A percentile compares a stretch with the other conserved stretches of the same genome.
These are phyloP conservation scores for Himalopsyche kuldschensis DNA, from an alignment of 2,888 invertebrate species.

Conservation along the genomic window DNA sequence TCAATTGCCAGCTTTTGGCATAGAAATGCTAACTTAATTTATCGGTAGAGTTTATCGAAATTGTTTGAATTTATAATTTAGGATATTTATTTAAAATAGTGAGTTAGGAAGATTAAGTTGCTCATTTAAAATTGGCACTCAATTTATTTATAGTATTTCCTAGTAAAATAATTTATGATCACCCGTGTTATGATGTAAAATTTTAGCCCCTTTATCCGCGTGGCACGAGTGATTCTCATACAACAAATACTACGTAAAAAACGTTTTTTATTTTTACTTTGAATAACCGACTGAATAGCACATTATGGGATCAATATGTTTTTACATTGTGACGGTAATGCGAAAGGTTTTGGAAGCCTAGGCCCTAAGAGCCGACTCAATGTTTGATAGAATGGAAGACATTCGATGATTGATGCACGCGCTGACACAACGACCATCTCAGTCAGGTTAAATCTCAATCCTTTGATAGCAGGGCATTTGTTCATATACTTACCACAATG, in stretches of 20 bases:
- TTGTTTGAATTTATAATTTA: no score
- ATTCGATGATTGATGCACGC: slow-evolving; percentile 30
- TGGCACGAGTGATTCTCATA: no score
- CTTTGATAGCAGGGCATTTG: neutral
- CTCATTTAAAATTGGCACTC: no score
- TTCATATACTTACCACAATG: neutral
- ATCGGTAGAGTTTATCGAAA: no score
- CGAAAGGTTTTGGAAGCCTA: neutral
- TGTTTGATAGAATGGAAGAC: slow-evolving; percentile 29
- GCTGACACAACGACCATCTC: slow-evolving; percentile 19
- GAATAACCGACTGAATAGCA: neutral
- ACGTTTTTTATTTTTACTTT: neutral
- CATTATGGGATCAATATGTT: neutral
- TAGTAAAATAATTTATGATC: no score
- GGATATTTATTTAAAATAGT: neutral
- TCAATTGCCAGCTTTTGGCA: no score
- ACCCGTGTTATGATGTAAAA: no score
- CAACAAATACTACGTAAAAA: no score
- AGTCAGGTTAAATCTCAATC: slow-evolving; percentile 31
- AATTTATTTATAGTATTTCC: no score
- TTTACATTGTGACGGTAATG: neutral
- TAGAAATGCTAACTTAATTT: no score
- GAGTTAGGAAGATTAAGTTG: no score
- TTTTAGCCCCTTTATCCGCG: no score
- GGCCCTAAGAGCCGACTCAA: slow-evolving; percentile 10